Conservation (phyloP, 2,797 vertebrate genomes). For the Eleutherodactylus coqui region DNA sequence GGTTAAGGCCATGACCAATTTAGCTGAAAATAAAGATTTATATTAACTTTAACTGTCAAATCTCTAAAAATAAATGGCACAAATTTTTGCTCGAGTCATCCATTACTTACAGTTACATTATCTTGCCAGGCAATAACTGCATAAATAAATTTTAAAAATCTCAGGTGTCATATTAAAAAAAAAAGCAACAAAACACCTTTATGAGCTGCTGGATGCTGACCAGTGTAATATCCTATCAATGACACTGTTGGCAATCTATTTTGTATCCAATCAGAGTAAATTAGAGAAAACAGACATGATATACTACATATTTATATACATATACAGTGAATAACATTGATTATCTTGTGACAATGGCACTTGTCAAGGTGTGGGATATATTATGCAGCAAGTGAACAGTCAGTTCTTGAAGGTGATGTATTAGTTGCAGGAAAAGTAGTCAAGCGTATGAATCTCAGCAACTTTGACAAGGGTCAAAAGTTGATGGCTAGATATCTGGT, state of each 20-base stretch:
- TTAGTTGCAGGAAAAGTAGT: too few relatives aligned
- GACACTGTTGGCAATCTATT: conserved; percentile 5
- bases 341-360: too few relatives aligned
- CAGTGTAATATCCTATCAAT: background rate
- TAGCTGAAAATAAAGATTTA: conserved; percentile 41
- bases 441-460: too few relatives aligned
- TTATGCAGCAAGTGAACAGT: too few relatives aligned
- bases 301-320: too few relatives aligned
- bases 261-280: background rate
- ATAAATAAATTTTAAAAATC: conserved; percentile 49
- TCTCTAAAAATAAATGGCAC: conserved; percentile 49
- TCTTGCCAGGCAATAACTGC: conserved; percentile 27
- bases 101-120: conserved; percentile 55
- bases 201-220: conserved; percentile 27
- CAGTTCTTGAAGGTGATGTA: too few relatives aligned
- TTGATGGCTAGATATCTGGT: too few relatives aligned
- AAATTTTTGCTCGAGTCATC: conserved; percentile 27
- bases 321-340: too few relatives aligned
- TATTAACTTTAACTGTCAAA: conserved; percentile 51
- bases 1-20: conserved; percentile 44
- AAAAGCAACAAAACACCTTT: conserved; percentile 22
- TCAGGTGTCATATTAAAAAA: conserved; percentile 50
- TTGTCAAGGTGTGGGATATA: too few relatives aligned
- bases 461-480: too few relatives aligned
- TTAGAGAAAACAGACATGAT: background rate